phyloP scores from a whole-genome alignment of 2,113 vertebrate species.

The Trematomus loennbergii region DNA sequence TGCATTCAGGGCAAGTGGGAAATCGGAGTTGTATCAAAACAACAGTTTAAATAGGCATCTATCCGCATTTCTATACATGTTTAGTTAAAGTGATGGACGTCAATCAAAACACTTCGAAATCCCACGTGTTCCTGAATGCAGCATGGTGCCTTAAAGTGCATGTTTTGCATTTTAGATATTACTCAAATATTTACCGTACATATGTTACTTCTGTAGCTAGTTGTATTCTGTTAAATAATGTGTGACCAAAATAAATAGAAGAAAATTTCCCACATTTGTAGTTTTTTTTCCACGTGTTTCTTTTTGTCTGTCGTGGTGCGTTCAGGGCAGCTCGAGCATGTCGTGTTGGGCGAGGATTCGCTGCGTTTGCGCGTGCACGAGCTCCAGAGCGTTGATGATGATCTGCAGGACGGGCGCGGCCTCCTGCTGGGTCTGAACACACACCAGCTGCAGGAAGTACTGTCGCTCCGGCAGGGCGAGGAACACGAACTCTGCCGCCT shows the following conservation, averaged over 20 bases:
- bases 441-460: conserved; percentile 82
- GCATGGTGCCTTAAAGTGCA: conserved; percentile 32
- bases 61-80: not conserved
- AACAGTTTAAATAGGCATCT: not conserved
- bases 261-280: too few species aligned
- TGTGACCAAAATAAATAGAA: not conserved
- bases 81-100: not conserved
- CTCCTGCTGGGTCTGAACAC: conserved; percentile 68
- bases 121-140: conserved; percentile 14
- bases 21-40: not conserved
- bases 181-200: not conserved
- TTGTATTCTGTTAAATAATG: not conserved
- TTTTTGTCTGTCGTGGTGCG: not conserved
- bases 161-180: not conserved
- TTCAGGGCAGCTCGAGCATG: conserved; percentile 74
- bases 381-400: conserved; percentile 65
- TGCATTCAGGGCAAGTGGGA: conserved; percentile 29
- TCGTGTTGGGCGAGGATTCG: conserved; percentile 44
- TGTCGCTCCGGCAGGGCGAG: conserved; percentile 82
- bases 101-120: not conserved
- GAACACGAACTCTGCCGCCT: conserved; percentile 84
- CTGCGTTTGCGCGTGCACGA: conserved; percentile 62
- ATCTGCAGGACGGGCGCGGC: conserved; percentile 71
- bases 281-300: too few species aligned
- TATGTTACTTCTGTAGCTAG: not conserved